These are phyloP conservation scores for Fregata magnificens DNA, from an alignment of 2,113 vertebrate genomes.

Conservation along the genomic window DNA sequence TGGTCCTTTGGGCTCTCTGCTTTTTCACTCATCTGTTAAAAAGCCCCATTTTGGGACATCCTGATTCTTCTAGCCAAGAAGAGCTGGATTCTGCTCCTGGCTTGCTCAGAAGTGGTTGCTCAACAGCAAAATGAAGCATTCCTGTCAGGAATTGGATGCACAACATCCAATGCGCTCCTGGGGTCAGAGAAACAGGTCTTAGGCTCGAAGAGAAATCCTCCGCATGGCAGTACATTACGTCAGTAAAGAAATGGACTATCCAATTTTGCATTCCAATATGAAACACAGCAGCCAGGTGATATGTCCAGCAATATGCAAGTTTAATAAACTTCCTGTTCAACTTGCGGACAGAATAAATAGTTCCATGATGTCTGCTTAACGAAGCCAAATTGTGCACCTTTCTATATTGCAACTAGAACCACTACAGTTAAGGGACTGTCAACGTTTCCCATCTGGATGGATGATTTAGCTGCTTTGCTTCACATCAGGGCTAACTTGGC, in stretches of 20 bases:
- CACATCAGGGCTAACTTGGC: not conserved
- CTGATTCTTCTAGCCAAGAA: constrained; percentile 34
- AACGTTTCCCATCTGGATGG: not conserved
- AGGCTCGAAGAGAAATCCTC: constrained; percentile 1
- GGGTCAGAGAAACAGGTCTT: constrained; percentile 44
- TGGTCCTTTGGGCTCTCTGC: constrained; percentile 46
- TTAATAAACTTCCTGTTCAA: constrained; percentile 34
- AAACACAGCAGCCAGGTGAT: constrained; percentile 51
- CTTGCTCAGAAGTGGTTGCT: constrained; percentile 60
- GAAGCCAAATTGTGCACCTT: constrained; percentile 40
- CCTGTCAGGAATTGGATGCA: constrained; percentile 50
- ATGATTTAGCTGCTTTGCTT: constrained; percentile 21
- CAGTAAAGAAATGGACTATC: not conserved
- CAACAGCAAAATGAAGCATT: constrained; percentile 63
- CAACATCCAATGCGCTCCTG: not conserved
- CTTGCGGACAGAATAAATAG: constrained; percentile 30
- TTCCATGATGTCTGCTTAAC: constrained; percentile 5
- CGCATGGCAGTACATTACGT: constrained; percentile 32
- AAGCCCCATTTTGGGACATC: constrained; percentile 57
- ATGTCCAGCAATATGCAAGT: not conserved
- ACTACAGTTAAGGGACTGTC: not conserved
- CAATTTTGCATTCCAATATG: not conserved
- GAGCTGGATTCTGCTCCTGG: constrained; percentile 65
- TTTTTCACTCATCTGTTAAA: constrained; percentile 58
- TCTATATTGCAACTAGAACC: not conserved